Evolutionary conservation across 2,797 vertebrate species (phyloP), one percentile per base, ranked within the genome.

Genomic region (Catamblyrhynchus diadema): DNA sequence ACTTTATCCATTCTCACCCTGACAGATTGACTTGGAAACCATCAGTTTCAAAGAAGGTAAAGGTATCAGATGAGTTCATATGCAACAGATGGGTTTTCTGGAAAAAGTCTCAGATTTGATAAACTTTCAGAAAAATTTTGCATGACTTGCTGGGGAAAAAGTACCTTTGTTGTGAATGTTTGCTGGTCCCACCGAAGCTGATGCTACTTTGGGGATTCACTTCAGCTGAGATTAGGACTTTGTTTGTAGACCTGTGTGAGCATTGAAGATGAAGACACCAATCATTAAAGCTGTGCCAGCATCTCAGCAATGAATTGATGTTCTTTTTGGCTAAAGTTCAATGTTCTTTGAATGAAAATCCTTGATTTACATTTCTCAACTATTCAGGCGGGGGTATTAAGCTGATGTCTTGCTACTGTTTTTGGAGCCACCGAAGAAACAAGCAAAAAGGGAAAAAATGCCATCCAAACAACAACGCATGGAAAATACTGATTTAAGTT

Each of bases 51-150:
- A 73, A 91, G 59, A 90, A 85, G 60, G 67, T 84, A 77, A 64
- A 94, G 25, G 66, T 95, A 62, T 95, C 64, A 53, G 42, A 65
- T 81, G 74, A 88, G 61, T 95, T 94, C 65, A 41, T 75, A 65
- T 28, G 33, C 50, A 93, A 90, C 82, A 93, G 89, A 93, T 91
- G 80, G 73, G 21, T 72, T 77, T 95, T 83, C 87, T 80, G 56
- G 56, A 90, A 90, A 83, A 92, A 72, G 44, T 24, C 12, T 83
- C 69, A 54, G 33, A n/a, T 81, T 66, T 88, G 27, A 91, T 89
- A 91, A 87, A 91, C 47, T 79, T 81, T 59, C 62, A 66, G 70
- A 82, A 91, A 60, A 93, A 69, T 20, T n/a, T 41, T 3, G 0
- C 32, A 39, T 39, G 45, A 50, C 45, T 86, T 25, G 9, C 53